Percentiles rank a stretch among this genome's conserved stretches.
Conservation (phyloP, 2,888 invertebrate genomes). For the Tenthredo mesomela region DNA sequence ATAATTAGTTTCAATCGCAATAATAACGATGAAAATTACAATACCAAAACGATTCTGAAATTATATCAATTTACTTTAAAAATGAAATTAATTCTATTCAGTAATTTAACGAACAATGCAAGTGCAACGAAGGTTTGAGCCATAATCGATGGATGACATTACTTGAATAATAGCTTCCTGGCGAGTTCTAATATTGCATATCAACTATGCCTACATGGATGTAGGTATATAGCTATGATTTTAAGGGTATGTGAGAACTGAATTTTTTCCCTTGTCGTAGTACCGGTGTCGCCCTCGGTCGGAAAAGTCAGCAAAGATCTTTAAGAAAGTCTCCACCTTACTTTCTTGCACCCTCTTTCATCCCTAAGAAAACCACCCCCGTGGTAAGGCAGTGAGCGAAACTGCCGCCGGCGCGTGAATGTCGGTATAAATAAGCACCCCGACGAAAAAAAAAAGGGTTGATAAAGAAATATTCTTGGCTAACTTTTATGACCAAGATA, state of each 20-base stretch:
- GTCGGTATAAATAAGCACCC: constrained; percentile 70
- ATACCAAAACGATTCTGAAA: background rate
- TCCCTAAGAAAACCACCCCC: constrained; percentile 72
- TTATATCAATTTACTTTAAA: background rate
- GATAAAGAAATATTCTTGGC: constrained; percentile 50
- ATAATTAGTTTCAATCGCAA: background rate
- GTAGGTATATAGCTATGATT: background rate
- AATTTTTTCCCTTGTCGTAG: constrained; percentile 12
- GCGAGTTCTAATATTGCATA: background rate
- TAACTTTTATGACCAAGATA: background rate
- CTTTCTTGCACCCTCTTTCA: constrained; percentile 72
- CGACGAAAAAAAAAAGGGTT: constrained; percentile 46
- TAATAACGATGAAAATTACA: background rate
- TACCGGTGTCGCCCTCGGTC: constrained; percentile 69
- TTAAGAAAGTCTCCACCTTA: constrained; percentile 73
- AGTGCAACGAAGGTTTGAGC: background rate
- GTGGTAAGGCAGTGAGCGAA: constrained; percentile 74
- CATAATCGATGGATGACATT: background rate
- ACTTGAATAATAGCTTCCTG: background rate
- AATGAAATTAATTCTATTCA: background rate
- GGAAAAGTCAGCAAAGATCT: constrained; percentile 72
- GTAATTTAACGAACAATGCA: background rate
- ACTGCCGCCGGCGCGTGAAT: constrained; percentile 56
- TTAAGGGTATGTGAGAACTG: background rate
- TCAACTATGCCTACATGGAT: background rate